phyloP scores from a whole-genome alignment of 92 coral and sea anemone genomes.

The Epizoanthus rinbou region DNA sequence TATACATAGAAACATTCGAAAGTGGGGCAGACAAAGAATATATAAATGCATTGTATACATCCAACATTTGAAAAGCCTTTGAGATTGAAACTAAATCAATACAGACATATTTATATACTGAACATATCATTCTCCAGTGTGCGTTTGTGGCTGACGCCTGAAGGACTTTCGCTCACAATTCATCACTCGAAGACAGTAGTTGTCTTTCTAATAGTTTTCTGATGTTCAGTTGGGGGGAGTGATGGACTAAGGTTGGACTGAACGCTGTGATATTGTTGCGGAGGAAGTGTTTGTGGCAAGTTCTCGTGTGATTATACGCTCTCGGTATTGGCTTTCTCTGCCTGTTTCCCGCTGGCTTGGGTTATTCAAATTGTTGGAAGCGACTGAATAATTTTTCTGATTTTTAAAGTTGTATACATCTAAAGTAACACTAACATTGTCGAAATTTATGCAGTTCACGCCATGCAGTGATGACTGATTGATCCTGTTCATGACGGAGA shows the following conservation, averaged over 20 bases:
- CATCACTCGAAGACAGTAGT: background rate
- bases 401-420: background rate
- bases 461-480: background rate
- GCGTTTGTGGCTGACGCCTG: no score
- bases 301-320: background rate
- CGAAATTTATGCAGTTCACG: background rate
- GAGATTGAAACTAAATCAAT: no score
- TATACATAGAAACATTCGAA: no score
- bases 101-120: no score
- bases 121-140: no score
- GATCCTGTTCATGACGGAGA: no score
- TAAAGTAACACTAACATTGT: conserved; percentile 48
- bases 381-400: background rate
- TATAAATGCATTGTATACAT: no score
- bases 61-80: no score
- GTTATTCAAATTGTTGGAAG: background rate
- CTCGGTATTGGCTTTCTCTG: conserved; percentile 7
- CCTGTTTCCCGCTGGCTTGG: background rate
- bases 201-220: background rate
- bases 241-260: background rate
- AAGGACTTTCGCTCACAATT: no score
- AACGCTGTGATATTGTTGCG: background rate
- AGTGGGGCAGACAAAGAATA: no score
- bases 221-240: background rate
- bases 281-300: background rate